Evolutionary conservation across 2,888 invertebrate genomes (phyloP).

Genomic region (Lymantria dispar): DNA sequence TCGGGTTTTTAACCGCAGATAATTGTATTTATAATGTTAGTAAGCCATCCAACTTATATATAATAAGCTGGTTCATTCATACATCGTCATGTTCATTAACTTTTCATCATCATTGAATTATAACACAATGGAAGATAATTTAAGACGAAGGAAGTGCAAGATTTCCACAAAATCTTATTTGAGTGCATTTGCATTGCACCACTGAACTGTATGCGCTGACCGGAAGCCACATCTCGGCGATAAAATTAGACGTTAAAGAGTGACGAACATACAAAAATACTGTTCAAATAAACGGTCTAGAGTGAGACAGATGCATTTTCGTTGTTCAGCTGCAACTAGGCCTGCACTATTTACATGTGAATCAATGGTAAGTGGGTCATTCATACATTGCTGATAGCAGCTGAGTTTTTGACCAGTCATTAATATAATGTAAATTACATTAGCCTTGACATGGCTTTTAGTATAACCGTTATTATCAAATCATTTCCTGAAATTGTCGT

Average conservation of each 20-base stretch:
- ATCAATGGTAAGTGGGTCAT: constrained; percentile 50
- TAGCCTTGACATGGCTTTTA: constrained; percentile 4
- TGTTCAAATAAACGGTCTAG: constrained; percentile 27
- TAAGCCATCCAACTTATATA: too few relatives aligned
- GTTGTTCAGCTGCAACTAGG: constrained; percentile 32
- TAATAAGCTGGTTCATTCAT: too few relatives aligned
- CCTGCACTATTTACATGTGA: constrained; percentile 42
- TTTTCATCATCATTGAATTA: too few relatives aligned
- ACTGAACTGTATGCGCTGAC: constrained; percentile 48
- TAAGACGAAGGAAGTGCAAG: constrained; percentile 35
- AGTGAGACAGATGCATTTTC: constrained; percentile 40
- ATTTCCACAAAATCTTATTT: constrained; percentile 50
- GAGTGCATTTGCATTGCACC: constrained; percentile 49
- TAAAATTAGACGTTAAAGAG: constrained; percentile 69
- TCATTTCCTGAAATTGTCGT: neutral
- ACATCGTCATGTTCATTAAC: too few relatives aligned
- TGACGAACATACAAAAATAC: constrained; percentile 49
- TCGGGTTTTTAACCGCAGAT: too few relatives aligned
- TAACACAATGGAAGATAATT: constrained; percentile 1
- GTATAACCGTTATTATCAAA: neutral
- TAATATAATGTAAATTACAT: constrained; percentile 10
- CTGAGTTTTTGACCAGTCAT: constrained; percentile 25
- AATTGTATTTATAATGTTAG: too few relatives aligned
- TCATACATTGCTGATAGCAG: constrained; percentile 29
- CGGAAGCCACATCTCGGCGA: constrained; percentile 69